Evolutionary conservation across 2,113 vertebrate genomes (phyloP).

Genomic region (Apteryx owenii): DNA sequence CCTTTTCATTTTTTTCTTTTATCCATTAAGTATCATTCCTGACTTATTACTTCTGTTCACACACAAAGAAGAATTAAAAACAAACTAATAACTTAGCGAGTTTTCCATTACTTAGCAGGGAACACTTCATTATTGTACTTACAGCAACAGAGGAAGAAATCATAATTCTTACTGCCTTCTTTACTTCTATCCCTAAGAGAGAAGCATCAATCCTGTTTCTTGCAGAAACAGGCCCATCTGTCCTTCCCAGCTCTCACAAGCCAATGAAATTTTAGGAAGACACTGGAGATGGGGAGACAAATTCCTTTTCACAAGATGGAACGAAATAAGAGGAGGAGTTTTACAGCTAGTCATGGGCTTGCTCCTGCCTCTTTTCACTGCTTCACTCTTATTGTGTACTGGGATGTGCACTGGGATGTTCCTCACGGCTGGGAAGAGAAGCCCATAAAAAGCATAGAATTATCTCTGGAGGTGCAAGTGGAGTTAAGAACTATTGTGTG

Average conservation of each 20-base stretch:
- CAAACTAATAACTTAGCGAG: neutral
- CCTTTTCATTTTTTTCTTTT: neutral
- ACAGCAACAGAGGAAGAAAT: neutral
- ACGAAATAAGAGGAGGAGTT: neutral
- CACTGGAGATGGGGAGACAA: neutral
- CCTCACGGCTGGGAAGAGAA: neutral
- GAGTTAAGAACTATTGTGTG: neutral
- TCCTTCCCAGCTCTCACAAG: neutral
- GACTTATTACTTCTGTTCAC: neutral
- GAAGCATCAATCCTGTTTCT: neutral
- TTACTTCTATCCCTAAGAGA: neutral
- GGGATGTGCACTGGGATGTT: neutral
- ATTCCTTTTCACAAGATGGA: neutral
- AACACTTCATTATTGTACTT: neutral
- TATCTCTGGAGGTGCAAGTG: neutral
- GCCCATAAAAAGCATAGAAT: neutral
- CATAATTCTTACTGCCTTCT: neutral
- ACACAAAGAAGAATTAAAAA: neutral
- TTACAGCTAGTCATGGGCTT: neutral
- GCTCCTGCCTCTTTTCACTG: neutral
- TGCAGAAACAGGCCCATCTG: neutral
- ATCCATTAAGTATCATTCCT: neutral
- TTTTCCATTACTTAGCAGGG: neutral
- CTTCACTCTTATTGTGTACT: neutral
- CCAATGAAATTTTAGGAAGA: neutral